A percentile compares a stretch with the other conserved stretches of the same genome.
Conservation (phyloP, 2,113 vertebrate species). For the Dicentrarchus labrax region DNA sequence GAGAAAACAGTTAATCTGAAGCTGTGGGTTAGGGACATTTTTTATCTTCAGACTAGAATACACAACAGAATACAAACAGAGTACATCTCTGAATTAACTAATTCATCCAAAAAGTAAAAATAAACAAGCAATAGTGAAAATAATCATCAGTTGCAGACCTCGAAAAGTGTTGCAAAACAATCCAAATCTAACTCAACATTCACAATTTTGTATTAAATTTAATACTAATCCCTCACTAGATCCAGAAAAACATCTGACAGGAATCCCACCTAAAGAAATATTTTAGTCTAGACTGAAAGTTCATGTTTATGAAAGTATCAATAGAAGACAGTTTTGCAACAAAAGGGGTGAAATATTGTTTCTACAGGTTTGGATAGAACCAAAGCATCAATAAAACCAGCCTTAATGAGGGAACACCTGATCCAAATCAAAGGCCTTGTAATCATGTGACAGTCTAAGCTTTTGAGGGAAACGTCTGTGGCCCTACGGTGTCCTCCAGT, state of each 20-base stretch:
- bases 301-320: neutral
- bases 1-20: neutral
- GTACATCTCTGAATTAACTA: neutral
- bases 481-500: conserved; percentile 31
- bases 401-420: conserved; percentile 16
- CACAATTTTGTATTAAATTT: no score
- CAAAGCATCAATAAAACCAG: neutral
- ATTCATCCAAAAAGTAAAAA: neutral
- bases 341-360: neutral
- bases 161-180: no score
- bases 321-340: neutral
- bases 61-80: neutral
- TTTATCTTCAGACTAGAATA: neutral
- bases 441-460: conserved; percentile 73
- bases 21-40: neutral
- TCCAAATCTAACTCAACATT: no score
- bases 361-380: conserved; percentile 1
- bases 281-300: neutral
- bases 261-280: no score
- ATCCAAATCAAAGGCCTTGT: conserved; percentile 51
- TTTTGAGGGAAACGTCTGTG: conserved; percentile 52
- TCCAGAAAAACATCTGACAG: neutral
- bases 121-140: neutral
- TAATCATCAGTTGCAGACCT: neutral
- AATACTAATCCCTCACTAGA: neutral